Evolutionary conservation across 2,797 vertebrate species (phyloP), one percentile per base, ranked within the genome.

Genomic region (Centropyge bicolor): DNA sequence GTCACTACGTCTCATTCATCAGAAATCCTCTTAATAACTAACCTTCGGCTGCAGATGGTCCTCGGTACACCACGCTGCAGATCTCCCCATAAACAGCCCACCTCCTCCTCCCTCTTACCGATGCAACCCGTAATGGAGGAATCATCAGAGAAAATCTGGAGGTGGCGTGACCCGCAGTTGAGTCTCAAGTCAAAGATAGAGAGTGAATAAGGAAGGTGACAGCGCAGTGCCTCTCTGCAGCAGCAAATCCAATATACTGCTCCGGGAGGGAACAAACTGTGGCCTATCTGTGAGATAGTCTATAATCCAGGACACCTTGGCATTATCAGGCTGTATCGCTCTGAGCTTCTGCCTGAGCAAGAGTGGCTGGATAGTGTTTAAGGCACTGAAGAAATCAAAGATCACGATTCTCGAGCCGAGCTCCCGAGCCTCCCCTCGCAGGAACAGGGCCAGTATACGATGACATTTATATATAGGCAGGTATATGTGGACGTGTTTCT

Each of bases 221-320:
- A 73, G 87, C 75, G 22, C 46, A 52, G 40, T 74, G 85, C 46
- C 57, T 83, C 79, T 79, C 78, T 64, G 82, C 87, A 60, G 85
- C 76, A 63, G 81, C 75, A 88, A 91, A 90, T 91, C 84, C 88
- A 90, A 91, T 89, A 86, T 75, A 70, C 49, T 73, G 60, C 84
- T 80, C 73, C 48, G 31, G 74, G 78, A 86, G 73, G 82, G 84
- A 89, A 86, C 85, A 90, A 81, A 87, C 84, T 74, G 77, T 35
- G 82, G 82, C 67, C 86, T 83, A 85, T 90, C 83, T 84, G 52
- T 0, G n/a, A 84, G 91, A 85, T 85, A 84, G 85, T 88, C 86
- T 86, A 79, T 94, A 90, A 92, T 93, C 89, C 91, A 76, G 90
- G 90, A 92, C 90, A 91, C 87, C 89, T 88, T 84, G 89, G 88